Conservation (phyloP, 64 coral and sea anemone genomes). For the Pachyseris speciosa region DNA sequence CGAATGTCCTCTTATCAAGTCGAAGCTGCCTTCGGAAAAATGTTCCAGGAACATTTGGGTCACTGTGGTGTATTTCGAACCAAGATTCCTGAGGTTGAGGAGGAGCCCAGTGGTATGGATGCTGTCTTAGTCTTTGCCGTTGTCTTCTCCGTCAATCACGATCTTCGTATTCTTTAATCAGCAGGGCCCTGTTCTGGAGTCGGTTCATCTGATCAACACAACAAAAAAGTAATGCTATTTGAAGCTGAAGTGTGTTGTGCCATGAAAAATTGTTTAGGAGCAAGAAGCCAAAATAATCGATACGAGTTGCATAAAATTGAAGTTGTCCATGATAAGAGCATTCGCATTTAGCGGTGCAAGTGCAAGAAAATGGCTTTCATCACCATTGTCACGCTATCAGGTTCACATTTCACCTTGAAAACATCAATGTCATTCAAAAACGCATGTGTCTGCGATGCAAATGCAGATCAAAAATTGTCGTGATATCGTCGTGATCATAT, state of each 20-base stretch:
- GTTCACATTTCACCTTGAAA: neutral
- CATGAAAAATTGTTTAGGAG: neutral
- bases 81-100: neutral
- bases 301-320: neutral
- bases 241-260: neutral
- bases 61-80: neutral
- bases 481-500: too few relatives aligned
- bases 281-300: neutral
- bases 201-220: neutral
- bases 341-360: neutral
- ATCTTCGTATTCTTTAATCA: neutral
- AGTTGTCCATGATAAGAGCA: neutral
- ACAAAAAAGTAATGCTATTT: neutral
- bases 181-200: neutral
- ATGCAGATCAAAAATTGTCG: too few relatives aligned
- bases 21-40: neutral
- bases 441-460: too few relatives aligned
- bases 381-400: neutral
- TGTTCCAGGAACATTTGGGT: neutral
- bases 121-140: constrained; percentile 30
- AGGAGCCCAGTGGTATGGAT: constrained; percentile 4
- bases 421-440: too few relatives aligned
- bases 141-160: neutral
- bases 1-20: neutral
- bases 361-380: neutral